Conservation (phyloP, 2,113 vertebrate species). For the Pogona vitticeps region DNA sequence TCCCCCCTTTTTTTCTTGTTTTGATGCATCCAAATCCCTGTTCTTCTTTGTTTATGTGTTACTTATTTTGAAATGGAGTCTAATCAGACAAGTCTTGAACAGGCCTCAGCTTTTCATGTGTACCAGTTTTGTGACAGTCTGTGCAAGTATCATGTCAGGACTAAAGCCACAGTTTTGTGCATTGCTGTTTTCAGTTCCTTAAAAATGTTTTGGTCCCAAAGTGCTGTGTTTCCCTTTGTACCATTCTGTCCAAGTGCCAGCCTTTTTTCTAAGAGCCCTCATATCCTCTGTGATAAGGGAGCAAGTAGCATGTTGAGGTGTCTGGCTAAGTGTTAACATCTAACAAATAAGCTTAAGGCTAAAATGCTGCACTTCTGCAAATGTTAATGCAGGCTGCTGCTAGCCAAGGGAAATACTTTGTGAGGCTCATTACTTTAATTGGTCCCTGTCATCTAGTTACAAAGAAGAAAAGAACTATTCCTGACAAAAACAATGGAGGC, state of each 20-base stretch:
- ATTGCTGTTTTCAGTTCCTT: neutral
- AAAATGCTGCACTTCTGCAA: conserved; percentile 53
- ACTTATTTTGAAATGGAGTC: neutral
- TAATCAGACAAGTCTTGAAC: neutral
- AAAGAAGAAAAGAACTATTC: conserved; percentile 62
- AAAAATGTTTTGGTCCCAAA: neutral
- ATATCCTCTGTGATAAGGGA: neutral
- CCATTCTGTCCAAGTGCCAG: neutral
- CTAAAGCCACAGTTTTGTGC: neutral
- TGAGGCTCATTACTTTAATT: conserved; percentile 78
- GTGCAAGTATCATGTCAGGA: neutral
- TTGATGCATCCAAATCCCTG: neutral
- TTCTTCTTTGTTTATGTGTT: neutral
- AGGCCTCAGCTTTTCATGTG: neutral
- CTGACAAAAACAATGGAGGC: conserved; percentile 64
- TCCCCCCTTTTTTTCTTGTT: neutral
- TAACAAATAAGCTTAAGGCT: conserved; percentile 39
- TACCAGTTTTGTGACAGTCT: neutral
- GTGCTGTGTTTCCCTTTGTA: neutral
- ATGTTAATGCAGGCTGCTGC: conserved; percentile 60
- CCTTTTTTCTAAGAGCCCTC: neutral
- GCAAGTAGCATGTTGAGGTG: neutral
- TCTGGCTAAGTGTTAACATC: conserved; percentile 28
- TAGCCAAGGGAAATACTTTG: conserved; percentile 72
- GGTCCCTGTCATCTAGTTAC: conserved; percentile 76